Conservation (phyloP, 2,113 vertebrate species). For the Larimichthys polyactis region DNA sequence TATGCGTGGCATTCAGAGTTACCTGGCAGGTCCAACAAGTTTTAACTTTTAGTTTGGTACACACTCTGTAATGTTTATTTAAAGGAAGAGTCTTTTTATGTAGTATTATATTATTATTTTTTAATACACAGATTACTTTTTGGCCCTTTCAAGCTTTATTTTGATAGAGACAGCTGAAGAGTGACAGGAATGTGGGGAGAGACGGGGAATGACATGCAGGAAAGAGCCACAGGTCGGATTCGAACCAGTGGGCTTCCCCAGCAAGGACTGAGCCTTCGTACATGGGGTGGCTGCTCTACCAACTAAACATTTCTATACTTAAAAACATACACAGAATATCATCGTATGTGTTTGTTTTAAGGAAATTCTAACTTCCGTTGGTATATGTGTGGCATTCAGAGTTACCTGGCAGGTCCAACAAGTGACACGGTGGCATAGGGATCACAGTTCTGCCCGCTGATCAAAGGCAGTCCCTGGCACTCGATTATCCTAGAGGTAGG, state of each 20-base stretch:
- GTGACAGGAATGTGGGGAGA: too few species aligned
- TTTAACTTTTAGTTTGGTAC: neutral
- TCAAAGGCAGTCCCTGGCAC: constrained; percentile 95
- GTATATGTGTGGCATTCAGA: neutral
- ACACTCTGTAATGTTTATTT: neutral
- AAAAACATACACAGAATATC: neutral
- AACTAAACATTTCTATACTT: neutral
- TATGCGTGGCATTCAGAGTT: constrained; percentile 45
- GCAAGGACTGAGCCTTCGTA: too few species aligned
- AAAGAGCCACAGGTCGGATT: too few species aligned
- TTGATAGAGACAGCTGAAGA: too few species aligned
- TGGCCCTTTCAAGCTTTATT: too few species aligned
- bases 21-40: constrained; percentile 95
- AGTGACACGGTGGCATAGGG: constrained; percentile 95
- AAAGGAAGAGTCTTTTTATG: neutral
- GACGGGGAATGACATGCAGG: too few species aligned
- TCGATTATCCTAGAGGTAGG: constrained; percentile 90
- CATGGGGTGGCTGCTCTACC: too few species aligned
- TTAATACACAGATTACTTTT: too few species aligned
- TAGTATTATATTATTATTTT: neutral
- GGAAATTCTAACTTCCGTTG: neutral
- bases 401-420: constrained; percentile 94
- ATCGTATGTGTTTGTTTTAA: neutral
- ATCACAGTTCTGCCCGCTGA: constrained; percentile 97
- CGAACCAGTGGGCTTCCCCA: too few species aligned